Evolutionary conservation across 2,888 invertebrate genomes (phyloP), one percentile per base, ranked within the genome.

Genomic region (Atrina japonica): DNA sequence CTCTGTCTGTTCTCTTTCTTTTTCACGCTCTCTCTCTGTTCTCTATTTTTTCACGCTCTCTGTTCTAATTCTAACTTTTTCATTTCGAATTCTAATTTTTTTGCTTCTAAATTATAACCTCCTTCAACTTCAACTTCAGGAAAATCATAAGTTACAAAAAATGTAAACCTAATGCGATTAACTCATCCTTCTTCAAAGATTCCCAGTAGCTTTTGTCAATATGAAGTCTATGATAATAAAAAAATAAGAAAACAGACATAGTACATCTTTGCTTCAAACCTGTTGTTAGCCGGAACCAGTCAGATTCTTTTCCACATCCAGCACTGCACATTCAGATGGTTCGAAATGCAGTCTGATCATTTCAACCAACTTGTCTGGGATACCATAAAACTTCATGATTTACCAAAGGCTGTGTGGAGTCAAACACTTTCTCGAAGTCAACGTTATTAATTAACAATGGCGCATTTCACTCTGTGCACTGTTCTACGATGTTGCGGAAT

Each of bases 331-430:
- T n/a, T 27, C 6, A 30, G 21, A 56, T 43, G 59, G 9, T 43
- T 59, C 59, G 6, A 43, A 21, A 11, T 43, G 25, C 16, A 59
- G 27, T 59, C 43, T 47, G 16, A 61, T 23, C 61, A 61, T 47
- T 50, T 18, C 18, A 2, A 29, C 23, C 9, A 61, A 18, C 25
- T 61, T 61, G 35, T 49, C 35, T 49, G 30, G 61, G 45, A 60
- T 43, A n/a, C 45, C 60, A 60, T 60, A 43, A 23, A 52, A 53
- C 35, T 63, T 43, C 55, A 65, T 55, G 40, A 65, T 43, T 21
- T 18, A 35, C 66, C 56, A 56, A 21, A 66, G 35, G 9, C 56
- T 49, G n/a, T 47, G 30, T 58, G 43, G 49, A 45, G 43, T 60
- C 60, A 43, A 43, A 60, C 6, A 45, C 25, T 29, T 60, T 43